Conservation (phyloP, 92 coral and sea anemone genomes). For the Porites lobata region DNA sequence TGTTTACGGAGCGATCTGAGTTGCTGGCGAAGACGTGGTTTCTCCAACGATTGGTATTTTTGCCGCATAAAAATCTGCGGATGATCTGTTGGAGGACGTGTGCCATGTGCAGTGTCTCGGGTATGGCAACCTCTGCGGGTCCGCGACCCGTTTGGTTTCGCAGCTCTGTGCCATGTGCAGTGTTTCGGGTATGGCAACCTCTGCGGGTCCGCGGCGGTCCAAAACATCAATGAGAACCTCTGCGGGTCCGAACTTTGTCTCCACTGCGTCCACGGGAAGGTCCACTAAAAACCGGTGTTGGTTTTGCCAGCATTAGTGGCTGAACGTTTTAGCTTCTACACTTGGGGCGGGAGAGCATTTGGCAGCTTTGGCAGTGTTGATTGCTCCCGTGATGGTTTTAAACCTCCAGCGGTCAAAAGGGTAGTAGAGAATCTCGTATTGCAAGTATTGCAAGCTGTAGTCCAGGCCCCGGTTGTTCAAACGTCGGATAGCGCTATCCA, state of each 20-base stretch:
- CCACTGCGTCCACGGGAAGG: slow-evolving; percentile 78
- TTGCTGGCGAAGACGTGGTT: slow-evolving; percentile 32
- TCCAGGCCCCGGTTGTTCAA: no score
- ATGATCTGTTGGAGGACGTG: slow-evolving; percentile 67
- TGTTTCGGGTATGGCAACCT: slow-evolving; percentile 49
- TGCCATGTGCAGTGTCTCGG: slow-evolving; percentile 55
- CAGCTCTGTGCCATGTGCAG: slow-evolving; percentile 40
- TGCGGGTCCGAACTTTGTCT: slow-evolving; percentile 61
- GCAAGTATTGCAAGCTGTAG: no score
- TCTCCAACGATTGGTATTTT: slow-evolving; percentile 62
- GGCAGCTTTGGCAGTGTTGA: slow-evolving; percentile 1
- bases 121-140: slow-evolving; percentile 46
- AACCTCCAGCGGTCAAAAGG: slow-evolving; percentile 63
- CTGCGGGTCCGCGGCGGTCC: slow-evolving; percentile 61
- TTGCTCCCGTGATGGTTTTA: slow-evolving; percentile 60
- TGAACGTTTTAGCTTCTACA: slow-evolving; percentile 57
- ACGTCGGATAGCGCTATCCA: no score
- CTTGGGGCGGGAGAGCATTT: slow-evolving; percentile 58
- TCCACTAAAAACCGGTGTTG: slow-evolving; percentile 53
- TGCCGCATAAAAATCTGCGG: slow-evolving; percentile 56
- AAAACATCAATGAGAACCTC: slow-evolving; percentile 52
- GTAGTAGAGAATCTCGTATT: slow-evolving; percentile 56
- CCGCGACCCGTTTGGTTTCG: slow-evolving; percentile 4
- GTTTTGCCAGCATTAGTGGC: slow-evolving; percentile 62
- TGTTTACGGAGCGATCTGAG: neutral